Evolutionary conservation across 2,113 vertebrate species (phyloP).

Genomic region (Lepisosteus oculatus): DNA sequence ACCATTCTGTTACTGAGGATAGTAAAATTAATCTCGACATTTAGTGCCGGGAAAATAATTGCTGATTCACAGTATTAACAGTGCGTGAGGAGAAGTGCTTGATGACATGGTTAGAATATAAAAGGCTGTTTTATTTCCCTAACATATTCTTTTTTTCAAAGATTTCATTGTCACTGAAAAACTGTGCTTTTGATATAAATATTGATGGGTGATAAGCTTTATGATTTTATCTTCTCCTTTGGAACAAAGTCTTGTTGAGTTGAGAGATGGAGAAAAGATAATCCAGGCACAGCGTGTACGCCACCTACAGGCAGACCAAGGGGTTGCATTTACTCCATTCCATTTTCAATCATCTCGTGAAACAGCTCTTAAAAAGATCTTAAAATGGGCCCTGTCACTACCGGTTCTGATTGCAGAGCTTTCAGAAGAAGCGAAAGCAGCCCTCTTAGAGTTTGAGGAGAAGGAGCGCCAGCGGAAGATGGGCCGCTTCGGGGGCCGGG

Average conservation of each 20-base stretch:
- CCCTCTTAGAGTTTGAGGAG: conserved; percentile 86
- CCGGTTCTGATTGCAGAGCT: conserved; percentile 68
- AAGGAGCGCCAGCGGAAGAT: conserved; percentile 83
- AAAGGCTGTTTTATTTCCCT: neutral
- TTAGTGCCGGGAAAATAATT: conserved; percentile 84
- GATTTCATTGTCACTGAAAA: neutral
- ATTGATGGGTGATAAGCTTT: neutral
- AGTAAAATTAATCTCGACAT: conserved; percentile 89
- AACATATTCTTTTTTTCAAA: neutral
- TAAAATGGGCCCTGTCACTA: neutral
- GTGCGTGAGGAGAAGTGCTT: conserved; percentile 45
- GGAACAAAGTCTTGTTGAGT: neutral
- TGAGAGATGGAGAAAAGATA: no score
- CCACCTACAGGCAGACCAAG: neutral
- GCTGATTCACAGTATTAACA: conserved; percentile 77
- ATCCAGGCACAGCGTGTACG: no score
- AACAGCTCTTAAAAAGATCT: neutral
- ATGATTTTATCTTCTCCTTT: neutral
- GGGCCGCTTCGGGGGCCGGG: conserved; percentile 72
- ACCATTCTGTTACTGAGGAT: conserved; percentile 83
- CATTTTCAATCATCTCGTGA: neutral
- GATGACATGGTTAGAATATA: neutral
- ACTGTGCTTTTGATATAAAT: conserved; percentile 2
- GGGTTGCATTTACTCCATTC: neutral
- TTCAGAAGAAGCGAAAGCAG: conserved; percentile 92